These are phyloP conservation scores for Ceratosolen solmsi DNA, from an alignment of 1,140 invertebrate species.

Conservation along the genomic window DNA sequence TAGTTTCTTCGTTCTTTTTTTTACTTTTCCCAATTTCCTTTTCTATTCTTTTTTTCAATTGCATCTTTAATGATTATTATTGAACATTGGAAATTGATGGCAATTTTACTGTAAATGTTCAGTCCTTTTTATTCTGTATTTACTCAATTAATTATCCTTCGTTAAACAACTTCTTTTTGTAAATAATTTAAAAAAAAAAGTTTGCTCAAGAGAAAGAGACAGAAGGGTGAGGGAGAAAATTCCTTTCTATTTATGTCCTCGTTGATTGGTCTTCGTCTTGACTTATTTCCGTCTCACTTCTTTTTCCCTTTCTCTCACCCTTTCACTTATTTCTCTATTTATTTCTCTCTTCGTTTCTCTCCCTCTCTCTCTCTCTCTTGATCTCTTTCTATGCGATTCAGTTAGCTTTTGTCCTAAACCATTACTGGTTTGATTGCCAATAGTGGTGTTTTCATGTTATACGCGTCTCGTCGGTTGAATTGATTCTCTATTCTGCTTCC, in stretches of 20 bases:
- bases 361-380: not conserved
- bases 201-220: not conserved
- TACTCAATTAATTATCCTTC: constrained; percentile 56
- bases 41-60: constrained; percentile 42
- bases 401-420: not conserved
- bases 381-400: not conserved
- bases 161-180: constrained; percentile 9
- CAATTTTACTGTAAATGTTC: not conserved
- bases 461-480: not conserved
- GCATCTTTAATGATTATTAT: not conserved
- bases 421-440: not conserved
- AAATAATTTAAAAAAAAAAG: not conserved
- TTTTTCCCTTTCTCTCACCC: not conserved
- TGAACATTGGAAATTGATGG: constrained; percentile 10
- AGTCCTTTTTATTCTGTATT: constrained; percentile 12
- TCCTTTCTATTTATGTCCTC: not conserved
- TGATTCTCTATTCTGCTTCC: constrained; percentile 33
- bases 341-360: not conserved
- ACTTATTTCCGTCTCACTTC: not conserved
- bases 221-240: not conserved
- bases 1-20: not conserved
- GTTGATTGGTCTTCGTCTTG: not conserved
- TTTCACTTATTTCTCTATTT: not conserved
- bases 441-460: not conserved
- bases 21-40: constrained; percentile 34